These are phyloP conservation scores for Agonopterix arenella DNA, from an alignment of 2,888 invertebrate genomes.

Conservation along the genomic window DNA sequence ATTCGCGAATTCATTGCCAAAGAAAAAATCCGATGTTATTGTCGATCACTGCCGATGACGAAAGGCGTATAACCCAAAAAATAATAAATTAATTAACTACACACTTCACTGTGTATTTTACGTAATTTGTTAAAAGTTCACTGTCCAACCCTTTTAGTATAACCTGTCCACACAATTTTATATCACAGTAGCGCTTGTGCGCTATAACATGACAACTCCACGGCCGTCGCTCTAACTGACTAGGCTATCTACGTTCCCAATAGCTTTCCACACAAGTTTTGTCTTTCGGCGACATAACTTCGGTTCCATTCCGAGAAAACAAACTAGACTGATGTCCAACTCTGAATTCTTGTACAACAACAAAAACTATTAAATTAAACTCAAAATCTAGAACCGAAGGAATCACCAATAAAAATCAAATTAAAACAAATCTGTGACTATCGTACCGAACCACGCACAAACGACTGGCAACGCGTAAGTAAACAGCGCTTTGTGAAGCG, in stretches of 20 bases:
- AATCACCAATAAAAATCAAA: not conserved
- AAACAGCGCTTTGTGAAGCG: conserved; percentile 80
- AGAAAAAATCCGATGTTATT: conserved; percentile 37
- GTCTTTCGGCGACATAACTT: not conserved
- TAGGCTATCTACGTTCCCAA: conserved; percentile 41
- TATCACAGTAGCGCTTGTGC: conserved; percentile 56
- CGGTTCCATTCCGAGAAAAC: not conserved
- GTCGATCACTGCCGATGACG: conserved; percentile 40
- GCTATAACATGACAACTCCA: conserved; percentile 21
- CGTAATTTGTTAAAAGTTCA: conserved; percentile 37
- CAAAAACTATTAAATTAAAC: not conserved
- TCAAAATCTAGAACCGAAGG: too few species aligned
- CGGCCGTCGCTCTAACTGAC: conserved; percentile 42
- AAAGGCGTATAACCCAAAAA: conserved; percentile 15
- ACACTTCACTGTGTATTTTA: conserved; percentile 26
- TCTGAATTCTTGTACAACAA: not conserved
- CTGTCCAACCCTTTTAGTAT: conserved; percentile 5
- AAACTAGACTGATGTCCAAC: not conserved
- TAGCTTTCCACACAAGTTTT: conserved; percentile 1
- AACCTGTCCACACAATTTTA: conserved; percentile 17
- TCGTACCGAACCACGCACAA: conserved; percentile 90
- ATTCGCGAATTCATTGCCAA: conserved; percentile 20
- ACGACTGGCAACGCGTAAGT: conserved; percentile 88
- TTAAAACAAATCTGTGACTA: conserved; percentile 90
- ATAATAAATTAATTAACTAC: conserved; percentile 44